phyloP scores from a whole-genome alignment of 1,140 invertebrate genomes.

The Aphidius ervi region DNA sequence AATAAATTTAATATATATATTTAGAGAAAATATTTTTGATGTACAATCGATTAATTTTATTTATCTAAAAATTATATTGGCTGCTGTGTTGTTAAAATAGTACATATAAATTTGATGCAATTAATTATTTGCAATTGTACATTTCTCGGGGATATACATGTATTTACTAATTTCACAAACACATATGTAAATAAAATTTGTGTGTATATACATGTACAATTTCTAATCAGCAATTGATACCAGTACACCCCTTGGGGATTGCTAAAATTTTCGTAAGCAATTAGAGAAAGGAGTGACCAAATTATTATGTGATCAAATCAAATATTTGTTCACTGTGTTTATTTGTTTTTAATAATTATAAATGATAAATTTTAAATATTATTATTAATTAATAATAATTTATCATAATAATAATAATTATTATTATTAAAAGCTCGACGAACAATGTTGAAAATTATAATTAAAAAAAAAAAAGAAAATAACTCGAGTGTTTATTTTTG shows the following conservation, averaged over 20 bases:
- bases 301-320: neutral
- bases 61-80: too few species aligned
- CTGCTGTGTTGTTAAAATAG: neutral
- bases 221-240: too few species aligned
- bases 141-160: too few species aligned
- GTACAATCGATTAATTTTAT: conserved; percentile 1
- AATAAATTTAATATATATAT: neutral
- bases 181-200: too few species aligned
- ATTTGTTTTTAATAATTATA: too few species aligned
- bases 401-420: neutral
- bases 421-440: conserved; percentile 16
- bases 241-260: neutral
- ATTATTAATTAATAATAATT: neutral
- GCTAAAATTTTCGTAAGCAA: neutral
- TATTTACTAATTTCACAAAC: too few species aligned
- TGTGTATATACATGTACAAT: too few species aligned
- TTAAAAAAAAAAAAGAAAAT: too few species aligned
- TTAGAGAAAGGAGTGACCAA: neutral
- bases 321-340: neutral
- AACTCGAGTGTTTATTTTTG: too few species aligned
- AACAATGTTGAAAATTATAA: too few species aligned
- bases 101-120: conserved; percentile 5
- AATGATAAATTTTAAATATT: neutral
- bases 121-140: conserved; percentile 1
- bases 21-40: neutral